These are phyloP conservation scores for Anoncus sp. DNA, from an alignment of 2,888 invertebrate genomes.

Conservation along the genomic window DNA sequence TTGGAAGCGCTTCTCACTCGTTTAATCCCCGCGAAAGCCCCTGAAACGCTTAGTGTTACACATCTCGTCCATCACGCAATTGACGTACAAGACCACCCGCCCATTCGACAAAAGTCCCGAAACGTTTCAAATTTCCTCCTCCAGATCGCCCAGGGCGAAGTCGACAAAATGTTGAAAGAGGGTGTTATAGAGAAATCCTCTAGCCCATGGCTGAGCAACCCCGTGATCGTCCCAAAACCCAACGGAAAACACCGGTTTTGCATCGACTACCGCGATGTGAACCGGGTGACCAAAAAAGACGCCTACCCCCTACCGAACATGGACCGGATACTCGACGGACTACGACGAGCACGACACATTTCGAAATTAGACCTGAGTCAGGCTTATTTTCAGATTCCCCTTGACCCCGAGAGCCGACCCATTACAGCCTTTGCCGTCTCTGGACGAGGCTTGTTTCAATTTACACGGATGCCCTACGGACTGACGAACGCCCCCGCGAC, in stretches of 20 bases:
- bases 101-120: not conserved
- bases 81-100: not conserved
- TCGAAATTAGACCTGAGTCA: conserved; percentile 43
- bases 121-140: not conserved
- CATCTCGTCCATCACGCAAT: no score
- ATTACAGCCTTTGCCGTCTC: conserved; percentile 74
- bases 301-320: conserved; percentile 4
- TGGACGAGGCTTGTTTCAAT: conserved; percentile 71
- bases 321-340: not conserved
- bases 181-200: no score
- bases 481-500: conserved; percentile 71
- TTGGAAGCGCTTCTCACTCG: no score
- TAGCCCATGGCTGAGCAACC: no score
- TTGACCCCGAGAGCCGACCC: conserved; percentile 55
- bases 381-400: conserved; percentile 72
- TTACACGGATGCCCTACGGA: conserved; percentile 71
- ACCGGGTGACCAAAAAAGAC: not conserved
- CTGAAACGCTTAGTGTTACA: no score
- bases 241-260: not conserved
- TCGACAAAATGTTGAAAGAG: not conserved
- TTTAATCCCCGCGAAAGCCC: no score
- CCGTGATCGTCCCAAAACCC: not conserved
- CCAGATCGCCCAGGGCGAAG: not conserved
- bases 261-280: not conserved
- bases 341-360: not conserved